Percentiles rank a stretch among this genome's conserved stretches.
Evolutionary conservation across 2,113 vertebrate genomes (phyloP).

Genomic region (Mus pahari): DNA sequence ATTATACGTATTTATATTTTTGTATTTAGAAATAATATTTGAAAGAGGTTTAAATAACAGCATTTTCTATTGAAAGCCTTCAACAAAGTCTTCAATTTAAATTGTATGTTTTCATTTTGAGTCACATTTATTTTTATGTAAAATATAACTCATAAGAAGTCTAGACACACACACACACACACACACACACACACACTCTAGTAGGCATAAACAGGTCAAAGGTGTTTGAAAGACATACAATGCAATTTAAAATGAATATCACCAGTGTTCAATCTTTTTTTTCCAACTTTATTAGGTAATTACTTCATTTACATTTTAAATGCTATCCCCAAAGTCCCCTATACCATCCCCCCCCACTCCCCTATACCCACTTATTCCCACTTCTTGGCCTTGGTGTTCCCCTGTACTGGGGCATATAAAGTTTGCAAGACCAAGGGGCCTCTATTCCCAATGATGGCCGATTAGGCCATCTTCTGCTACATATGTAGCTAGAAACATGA

Average conservation of each 20-base stretch:
- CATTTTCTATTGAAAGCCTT: neutral
- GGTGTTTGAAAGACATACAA: neutral
- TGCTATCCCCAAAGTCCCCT: too few species aligned
- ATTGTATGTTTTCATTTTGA: slow-evolving; percentile 27
- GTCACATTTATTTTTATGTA: slow-evolving; percentile 2
- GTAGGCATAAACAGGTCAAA: slow-evolving; percentile 2
- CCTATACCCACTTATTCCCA: too few species aligned
- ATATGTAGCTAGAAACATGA: too few species aligned
- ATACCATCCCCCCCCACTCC: too few species aligned
- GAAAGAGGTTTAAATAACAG: neutral
- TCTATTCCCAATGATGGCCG: too few species aligned
- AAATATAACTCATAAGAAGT: neutral
- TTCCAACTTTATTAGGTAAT: too few species aligned
- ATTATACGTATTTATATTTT: neutral
- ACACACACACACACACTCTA: neutral
- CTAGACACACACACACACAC: neutral
- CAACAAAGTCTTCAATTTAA: slow-evolving; percentile 10
- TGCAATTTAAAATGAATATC: neutral
- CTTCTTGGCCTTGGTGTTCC: too few species aligned
- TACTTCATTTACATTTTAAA: too few species aligned
- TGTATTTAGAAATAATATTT: neutral
- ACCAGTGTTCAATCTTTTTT: slow-evolving; percentile 19
- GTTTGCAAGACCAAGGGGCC: too few species aligned
- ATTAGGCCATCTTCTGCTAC: too few species aligned
- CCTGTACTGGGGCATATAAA: too few species aligned